Evolutionary conservation across 2,888 invertebrate species (phyloP).

Genomic region (Ophion costatus): DNA sequence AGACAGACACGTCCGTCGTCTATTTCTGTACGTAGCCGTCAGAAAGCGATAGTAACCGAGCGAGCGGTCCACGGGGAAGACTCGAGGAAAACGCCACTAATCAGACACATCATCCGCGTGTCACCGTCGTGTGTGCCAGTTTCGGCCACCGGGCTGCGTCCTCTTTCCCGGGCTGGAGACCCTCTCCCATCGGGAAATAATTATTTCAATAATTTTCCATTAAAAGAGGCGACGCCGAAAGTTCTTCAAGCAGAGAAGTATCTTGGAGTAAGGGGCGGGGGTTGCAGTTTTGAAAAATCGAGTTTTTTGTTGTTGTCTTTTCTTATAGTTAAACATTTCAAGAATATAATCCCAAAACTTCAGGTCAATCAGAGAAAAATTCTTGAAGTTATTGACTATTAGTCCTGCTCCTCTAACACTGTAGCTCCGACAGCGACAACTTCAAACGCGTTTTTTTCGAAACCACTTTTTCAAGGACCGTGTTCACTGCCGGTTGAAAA

Average conservation of each 20-base stretch:
- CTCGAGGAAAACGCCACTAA: conserved; percentile 43
- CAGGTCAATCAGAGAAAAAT: too few relatives aligned
- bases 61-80: conserved; percentile 30
- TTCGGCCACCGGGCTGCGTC: background rate
- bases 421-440: too few relatives aligned
- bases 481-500: too few relatives aligned
- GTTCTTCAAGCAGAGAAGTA: background rate
- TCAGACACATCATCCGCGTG: conserved; percentile 47
- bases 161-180: background rate
- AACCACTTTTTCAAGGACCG: too few relatives aligned
- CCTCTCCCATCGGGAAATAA: background rate
- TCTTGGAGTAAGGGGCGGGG: too few relatives aligned
- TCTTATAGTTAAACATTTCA: too few relatives aligned
- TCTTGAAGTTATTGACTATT: too few relatives aligned
- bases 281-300: too few relatives aligned
- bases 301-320: too few relatives aligned
- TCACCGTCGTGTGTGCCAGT: conserved; percentile 40
- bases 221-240: background rate
- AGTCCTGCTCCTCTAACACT: too few relatives aligned
- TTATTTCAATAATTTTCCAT: background rate
- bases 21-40: conserved; percentile 30
- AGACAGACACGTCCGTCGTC: conserved; percentile 41
- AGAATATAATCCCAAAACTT: too few relatives aligned
- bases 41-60: conserved; percentile 33
- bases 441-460: too few relatives aligned